Evolutionary conservation across 1,140 invertebrate genomes (phyloP).

Genomic region (Pentalonia nigronervosa): DNA sequence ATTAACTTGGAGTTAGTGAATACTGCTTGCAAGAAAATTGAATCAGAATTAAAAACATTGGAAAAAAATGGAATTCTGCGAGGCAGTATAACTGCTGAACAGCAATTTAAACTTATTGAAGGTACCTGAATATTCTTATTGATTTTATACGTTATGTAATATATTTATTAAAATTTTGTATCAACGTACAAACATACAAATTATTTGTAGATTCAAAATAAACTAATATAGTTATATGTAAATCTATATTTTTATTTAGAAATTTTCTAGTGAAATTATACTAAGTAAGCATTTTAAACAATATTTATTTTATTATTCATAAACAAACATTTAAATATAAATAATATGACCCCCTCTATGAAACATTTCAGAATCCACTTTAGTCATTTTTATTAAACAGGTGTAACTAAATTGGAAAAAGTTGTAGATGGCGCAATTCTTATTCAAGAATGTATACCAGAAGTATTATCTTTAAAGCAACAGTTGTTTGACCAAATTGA

Average conservation of each 20-base stretch:
- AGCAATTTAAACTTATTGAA: constrained; percentile 82
- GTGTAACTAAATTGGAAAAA: constrained; percentile 72
- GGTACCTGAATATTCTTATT: constrained; percentile 68
- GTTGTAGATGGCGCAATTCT: constrained; percentile 77
- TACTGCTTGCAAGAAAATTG: constrained; percentile 77
- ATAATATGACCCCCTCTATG: neutral
- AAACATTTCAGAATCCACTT: neutral
- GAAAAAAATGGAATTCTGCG: constrained; percentile 76
- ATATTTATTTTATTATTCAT: neutral
- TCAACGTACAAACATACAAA: neutral
- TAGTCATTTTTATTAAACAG: constrained; percentile 65
- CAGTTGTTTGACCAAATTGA: constrained; percentile 83
- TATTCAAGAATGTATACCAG: constrained; percentile 91
- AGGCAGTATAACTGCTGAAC: constrained; percentile 74
- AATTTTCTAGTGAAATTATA: neutral
- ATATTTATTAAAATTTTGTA: neutral
- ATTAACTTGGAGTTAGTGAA: constrained; percentile 77
- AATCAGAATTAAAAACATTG: constrained; percentile 72
- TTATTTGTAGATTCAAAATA: neutral
- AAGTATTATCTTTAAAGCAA: constrained; percentile 84
- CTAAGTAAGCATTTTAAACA: neutral
- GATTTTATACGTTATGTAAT: neutral
- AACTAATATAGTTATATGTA: neutral
- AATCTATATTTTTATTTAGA: neutral
- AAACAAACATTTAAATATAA: neutral